Conservation (phyloP, 2,888 invertebrate species). For the Synanthedon tipuliformis region DNA sequence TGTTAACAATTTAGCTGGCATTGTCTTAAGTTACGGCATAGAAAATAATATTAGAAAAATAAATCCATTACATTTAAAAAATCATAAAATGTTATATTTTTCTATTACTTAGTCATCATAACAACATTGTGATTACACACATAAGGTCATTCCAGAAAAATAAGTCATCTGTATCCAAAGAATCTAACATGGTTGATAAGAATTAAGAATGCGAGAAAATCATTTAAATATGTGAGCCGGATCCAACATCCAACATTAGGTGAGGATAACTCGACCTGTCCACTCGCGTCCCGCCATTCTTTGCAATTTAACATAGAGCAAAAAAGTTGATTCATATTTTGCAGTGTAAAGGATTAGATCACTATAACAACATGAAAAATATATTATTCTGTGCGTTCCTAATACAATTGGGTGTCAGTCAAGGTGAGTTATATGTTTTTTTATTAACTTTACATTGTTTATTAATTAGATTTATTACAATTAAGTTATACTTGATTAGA, state of each 20-base stretch:
- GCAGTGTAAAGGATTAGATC: neutral
- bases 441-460: neutral
- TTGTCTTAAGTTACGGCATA: no score
- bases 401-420: neutral
- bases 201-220: slow-evolving; percentile 10
- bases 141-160: no score
- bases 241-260: slow-evolving; percentile 9
- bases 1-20: no score
- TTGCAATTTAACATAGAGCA: neutral
- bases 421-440: neutral
- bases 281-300: neutral
- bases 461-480: neutral
- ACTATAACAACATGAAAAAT: neutral
- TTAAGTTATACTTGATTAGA: no score
- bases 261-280: slow-evolving; percentile 6
- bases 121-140: no score
- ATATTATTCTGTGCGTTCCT: neutral
- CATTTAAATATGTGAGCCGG: slow-evolving; percentile 11
- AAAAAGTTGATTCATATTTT: neutral
- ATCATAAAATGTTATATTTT: no score
- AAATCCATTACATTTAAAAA: no score
- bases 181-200: slow-evolving; percentile 10
- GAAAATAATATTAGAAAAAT: no score
- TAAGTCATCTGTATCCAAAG: neutral
- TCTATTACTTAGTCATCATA: no score